phyloP scores from a whole-genome alignment of 2,797 vertebrate species.

The Acropternis orthonyx region DNA sequence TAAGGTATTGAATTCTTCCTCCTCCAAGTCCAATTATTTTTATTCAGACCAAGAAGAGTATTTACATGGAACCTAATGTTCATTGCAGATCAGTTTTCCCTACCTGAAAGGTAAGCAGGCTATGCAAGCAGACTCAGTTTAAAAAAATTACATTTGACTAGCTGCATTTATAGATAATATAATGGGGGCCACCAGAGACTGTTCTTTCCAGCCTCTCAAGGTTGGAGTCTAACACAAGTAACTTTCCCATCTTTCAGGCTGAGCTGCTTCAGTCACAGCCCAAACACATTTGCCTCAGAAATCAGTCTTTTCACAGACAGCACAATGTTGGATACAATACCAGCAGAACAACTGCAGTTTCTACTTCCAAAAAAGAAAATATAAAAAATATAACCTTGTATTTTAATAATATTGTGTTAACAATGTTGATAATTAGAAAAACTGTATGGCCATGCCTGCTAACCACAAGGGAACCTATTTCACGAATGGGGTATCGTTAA shows the following conservation, averaged over 20 bases:
- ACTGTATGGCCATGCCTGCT: background rate
- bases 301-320: background rate
- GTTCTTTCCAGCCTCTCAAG: background rate
- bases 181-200: background rate
- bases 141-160: background rate
- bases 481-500: background rate
- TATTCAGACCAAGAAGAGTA: background rate
- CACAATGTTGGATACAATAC: background rate
- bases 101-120: background rate
- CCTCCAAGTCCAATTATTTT: background rate
- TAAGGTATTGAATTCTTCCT: background rate
- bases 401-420: background rate
- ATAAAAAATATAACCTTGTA: background rate
- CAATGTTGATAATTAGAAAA: background rate
- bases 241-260: background rate
- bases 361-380: background rate
- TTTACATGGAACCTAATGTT: background rate
- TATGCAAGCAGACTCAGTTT: background rate
- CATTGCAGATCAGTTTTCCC: background rate
- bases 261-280: background rate
- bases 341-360: background rate
- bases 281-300: background rate
- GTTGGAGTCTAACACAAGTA: background rate
- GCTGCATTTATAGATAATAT: background rate
- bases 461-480: background rate